Conservation (phyloP, 1,140 invertebrate species). For the Trichogramma pretiosum region DNA sequence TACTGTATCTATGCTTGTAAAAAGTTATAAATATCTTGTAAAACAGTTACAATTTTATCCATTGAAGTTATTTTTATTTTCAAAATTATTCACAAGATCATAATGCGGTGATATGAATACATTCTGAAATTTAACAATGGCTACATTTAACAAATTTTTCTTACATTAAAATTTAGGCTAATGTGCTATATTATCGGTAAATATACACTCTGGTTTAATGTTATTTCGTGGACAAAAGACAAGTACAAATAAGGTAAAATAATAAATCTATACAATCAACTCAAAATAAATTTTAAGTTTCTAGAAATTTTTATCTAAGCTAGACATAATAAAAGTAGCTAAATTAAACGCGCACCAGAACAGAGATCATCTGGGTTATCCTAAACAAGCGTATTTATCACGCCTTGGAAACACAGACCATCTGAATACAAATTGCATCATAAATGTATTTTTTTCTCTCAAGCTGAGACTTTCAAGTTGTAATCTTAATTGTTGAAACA, state of each 20-base stretch:
- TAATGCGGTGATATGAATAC: slow-evolving; percentile 21
- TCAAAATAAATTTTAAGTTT: slow-evolving; percentile 21
- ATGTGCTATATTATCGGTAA: slow-evolving; percentile 16
- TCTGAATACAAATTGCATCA: slow-evolving; percentile 20
- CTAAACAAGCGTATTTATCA: slow-evolving; percentile 11
- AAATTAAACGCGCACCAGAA: slow-evolving; percentile 28
- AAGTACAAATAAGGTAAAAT: slow-evolving; percentile 30
- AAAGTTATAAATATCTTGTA: slow-evolving; percentile 1
- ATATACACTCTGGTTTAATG: slow-evolving; percentile 19
- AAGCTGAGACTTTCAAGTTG: slow-evolving; percentile 12
- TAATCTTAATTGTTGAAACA: slow-evolving; percentile 17
- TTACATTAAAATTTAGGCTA: slow-evolving; percentile 17
- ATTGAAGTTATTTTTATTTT: slow-evolving; percentile 21
- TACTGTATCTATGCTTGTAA: not conserved
- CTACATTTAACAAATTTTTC: slow-evolving; percentile 20
- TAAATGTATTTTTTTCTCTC: slow-evolving; percentile 13
- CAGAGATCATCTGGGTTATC: slow-evolving; percentile 18
- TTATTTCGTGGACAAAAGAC: slow-evolving; percentile 28
- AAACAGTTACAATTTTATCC: slow-evolving; percentile 12
- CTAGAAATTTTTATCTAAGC: slow-evolving; percentile 20
- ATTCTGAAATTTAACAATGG: slow-evolving; percentile 20
- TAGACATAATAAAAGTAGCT: slow-evolving; percentile 28
- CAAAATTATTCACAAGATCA: slow-evolving; percentile 22
- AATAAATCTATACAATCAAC: slow-evolving; percentile 29
- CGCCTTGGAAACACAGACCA: slow-evolving; percentile 15